These are phyloP conservation scores for Drosophila nigricruria DNA, from an alignment of 2,888 invertebrate species.

Conservation along the genomic window DNA sequence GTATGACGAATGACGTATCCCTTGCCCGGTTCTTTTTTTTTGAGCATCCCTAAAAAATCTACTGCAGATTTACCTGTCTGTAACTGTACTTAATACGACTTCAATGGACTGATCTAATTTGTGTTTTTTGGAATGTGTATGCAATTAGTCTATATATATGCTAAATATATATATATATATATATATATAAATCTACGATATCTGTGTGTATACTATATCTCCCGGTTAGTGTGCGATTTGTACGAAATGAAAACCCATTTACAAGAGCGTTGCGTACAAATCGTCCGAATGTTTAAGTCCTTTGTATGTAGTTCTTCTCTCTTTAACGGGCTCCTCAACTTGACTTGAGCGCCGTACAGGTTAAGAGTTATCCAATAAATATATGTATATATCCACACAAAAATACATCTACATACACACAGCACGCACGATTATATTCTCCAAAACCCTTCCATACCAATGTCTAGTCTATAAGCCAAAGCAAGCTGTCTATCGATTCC, in stretches of 20 bases:
- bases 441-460: background rate
- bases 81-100: conserved; percentile 67
- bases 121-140: conserved; percentile 72
- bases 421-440: conserved; percentile 41
- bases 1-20: conserved; percentile 67
- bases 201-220: conserved; percentile 46
- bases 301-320: conserved; percentile 40
- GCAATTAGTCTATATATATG: conserved; percentile 52
- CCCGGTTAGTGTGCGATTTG: conserved; percentile 52
- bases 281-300: conserved; percentile 29
- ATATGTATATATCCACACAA: conserved; percentile 15
- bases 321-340: conserved; percentile 50
- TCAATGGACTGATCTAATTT: conserved; percentile 55
- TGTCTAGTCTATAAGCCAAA: conserved; percentile 57
- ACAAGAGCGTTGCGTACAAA: conserved; percentile 54
- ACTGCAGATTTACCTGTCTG: conserved; percentile 44
- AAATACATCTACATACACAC: conserved; percentile 17
- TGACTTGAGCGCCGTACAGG: conserved; percentile 66
- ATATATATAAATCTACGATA: conserved; percentile 43
- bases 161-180: conserved; percentile 16
- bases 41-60: conserved; percentile 46
- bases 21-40: conserved; percentile 38
- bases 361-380: conserved; percentile 19
- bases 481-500: conserved; percentile 72
- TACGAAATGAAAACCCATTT: conserved; percentile 49